Base-by-base conservation (phyloP, 2,797 vertebrate genomes). In the Erethizon dorsatum region DNA sequence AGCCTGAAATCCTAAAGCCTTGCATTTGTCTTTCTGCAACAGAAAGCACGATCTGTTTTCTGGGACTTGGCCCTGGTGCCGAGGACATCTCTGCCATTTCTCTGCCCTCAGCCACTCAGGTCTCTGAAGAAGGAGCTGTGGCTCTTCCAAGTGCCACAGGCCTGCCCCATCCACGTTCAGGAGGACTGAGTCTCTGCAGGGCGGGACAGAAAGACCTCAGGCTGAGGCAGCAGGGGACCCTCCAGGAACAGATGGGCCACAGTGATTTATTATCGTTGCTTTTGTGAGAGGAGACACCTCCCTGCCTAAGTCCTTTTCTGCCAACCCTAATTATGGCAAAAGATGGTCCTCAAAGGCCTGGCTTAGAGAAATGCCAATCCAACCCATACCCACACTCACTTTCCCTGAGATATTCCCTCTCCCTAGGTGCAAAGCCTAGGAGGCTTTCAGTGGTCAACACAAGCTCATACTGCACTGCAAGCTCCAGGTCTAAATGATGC, bases 401-500 rank as follows among this genome's bases (percentile, higher is more conserved):
- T 54, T 63, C 75, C 45, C 17, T 1, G 37, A 65, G 37, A 2
- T n/a, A n/a, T 79, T 52, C 18, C 59, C 33, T 41, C 20, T 93
- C 24, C 41, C 47, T 8, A n/a, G 6, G 4, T 5, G 5, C 83
- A 86, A 91, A 88, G 63, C 2, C 83, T 50, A 24, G 13, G 83
- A 37, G 7, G 67, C n/a, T 33, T 69, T 85, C 71, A 63, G 82
- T 90, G 54, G 24, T 78, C 28, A 28, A 14, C 12, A 65, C 17
- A 28, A 57, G 12, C 4, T 9, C 20, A 3, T 1, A 15, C 20
- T 4, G 26, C n/a, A 47, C 6, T 1, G 7, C 24, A 1, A 0
- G 4, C 24, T 37, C 57, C 18, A 31, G n/a, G 45, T 50, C 20
- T 56, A 61, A 56, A 77, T 33, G 6, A 54, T 2, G 2, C 7